These are phyloP conservation scores for Drosophila novamexicana DNA, from an alignment of 1,140 invertebrate genomes.

Conservation along the genomic window DNA sequence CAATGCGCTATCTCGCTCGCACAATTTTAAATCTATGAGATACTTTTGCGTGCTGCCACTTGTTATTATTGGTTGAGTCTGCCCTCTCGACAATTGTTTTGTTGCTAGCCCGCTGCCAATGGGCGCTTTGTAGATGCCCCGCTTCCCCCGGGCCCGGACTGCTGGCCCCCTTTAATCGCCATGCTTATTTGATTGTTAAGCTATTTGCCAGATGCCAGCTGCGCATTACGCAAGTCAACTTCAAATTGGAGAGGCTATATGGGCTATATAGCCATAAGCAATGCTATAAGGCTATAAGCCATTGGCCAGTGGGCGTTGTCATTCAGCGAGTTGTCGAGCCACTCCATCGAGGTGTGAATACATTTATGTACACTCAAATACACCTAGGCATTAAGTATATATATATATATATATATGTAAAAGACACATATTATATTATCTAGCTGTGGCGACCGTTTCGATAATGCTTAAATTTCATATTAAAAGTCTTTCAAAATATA, in stretches of 20 bases:
- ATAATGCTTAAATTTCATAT: constrained; percentile 47
- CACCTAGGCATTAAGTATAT: background rate
- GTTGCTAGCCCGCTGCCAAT: constrained; percentile 47
- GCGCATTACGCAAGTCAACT: constrained; percentile 77
- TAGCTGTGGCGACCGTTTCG: constrained; percentile 34
- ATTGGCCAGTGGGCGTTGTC: constrained; percentile 70
- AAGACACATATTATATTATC: constrained; percentile 7
- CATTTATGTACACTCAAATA: constrained; percentile 59
- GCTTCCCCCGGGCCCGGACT: background rate
- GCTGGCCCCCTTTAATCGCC: background rate
- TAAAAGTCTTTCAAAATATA: constrained; percentile 24
- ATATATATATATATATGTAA: constrained; percentile 13
- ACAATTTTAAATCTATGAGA: constrained; percentile 41
- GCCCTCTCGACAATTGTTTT: constrained; percentile 43
- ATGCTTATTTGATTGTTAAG: constrained; percentile 36
- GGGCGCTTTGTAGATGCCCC: constrained; percentile 40
- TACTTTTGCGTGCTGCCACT: constrained; percentile 45
- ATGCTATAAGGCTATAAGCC: constrained; percentile 51
- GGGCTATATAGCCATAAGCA: constrained; percentile 35
- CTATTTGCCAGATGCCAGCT: constrained; percentile 49
- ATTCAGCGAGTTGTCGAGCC: constrained; percentile 54
- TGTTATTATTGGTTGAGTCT: constrained; percentile 70
- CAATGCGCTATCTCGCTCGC: constrained; percentile 56
- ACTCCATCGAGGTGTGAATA: constrained; percentile 70
- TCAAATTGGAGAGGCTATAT: constrained; percentile 50